phyloP scores from a whole-genome alignment of 2,888 invertebrate genomes.

The Lasioglossum morio region DNA sequence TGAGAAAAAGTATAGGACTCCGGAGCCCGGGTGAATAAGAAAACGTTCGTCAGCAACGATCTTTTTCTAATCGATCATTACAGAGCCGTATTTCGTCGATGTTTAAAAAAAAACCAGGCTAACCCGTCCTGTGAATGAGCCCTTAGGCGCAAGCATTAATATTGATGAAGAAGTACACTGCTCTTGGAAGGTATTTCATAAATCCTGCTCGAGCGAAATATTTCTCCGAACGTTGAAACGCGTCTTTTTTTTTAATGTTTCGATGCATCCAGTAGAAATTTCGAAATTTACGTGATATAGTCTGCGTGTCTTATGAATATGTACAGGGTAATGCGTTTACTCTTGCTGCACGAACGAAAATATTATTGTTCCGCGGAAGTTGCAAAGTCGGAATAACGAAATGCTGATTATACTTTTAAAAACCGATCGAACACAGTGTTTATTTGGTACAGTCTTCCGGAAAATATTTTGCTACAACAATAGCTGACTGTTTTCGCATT shows the following conservation, averaged over 20 bases:
- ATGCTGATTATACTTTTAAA: conserved; percentile 5
- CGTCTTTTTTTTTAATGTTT: too few relatives aligned
- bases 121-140: not conserved
- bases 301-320: conserved; percentile 2
- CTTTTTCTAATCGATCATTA: conserved; percentile 2
- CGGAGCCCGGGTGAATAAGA: not conserved
- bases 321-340: not conserved
- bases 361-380: not conserved
- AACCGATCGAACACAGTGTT: not conserved
- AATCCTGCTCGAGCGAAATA: too few relatives aligned
- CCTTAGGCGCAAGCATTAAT: too few relatives aligned
- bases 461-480: not conserved
- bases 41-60: not conserved
- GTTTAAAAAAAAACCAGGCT: not conserved
- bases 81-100: not conserved
- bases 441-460: not conserved
- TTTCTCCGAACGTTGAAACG: too few relatives aligned
- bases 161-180: too few relatives aligned
- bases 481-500: not conserved
- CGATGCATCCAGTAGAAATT: not conserved
- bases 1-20: conserved; percentile 7
- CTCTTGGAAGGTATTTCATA: too few relatives aligned
- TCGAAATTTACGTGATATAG: not conserved
- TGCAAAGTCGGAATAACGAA: not conserved
- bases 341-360: conserved; percentile 3